These are phyloP conservation scores for Sitta carolinensis DNA, from an alignment of 2,797 vertebrate genomes.

Conservation along the genomic window DNA sequence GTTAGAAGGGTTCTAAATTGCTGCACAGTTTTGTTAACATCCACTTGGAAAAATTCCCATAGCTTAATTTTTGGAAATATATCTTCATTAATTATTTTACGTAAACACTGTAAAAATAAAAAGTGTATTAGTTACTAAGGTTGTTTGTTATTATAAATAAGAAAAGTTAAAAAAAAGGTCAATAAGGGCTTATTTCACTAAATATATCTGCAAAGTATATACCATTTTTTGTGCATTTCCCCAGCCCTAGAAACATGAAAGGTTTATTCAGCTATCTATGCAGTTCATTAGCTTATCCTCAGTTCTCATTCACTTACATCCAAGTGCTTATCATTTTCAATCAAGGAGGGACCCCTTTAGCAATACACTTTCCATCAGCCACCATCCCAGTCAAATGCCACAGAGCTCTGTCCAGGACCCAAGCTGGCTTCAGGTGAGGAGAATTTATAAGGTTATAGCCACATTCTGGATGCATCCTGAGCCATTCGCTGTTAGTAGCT, in stretches of 20 bases:
- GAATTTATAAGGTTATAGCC: conserved; percentile 94
- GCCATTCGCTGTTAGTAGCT: conserved; percentile 92
- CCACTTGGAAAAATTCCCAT: conserved; percentile 95
- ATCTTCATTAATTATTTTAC: conserved; percentile 84
- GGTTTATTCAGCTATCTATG: not conserved
- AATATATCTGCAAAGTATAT: not conserved
- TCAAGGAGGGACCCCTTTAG: conserved; percentile 81
- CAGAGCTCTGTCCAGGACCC: conserved; percentile 91
- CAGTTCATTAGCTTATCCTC: not conserved
- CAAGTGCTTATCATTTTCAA: conserved; percentile 85
- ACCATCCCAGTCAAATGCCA: conserved; percentile 87
- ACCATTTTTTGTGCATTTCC: not conserved
- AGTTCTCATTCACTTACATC: conserved; percentile 79
- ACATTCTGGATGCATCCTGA: conserved; percentile 90
- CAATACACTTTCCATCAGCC: conserved; percentile 81
- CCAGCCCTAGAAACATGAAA: not conserved
- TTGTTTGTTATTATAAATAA: not conserved
- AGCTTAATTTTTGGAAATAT: conserved; percentile 86
- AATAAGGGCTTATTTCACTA: not conserved
- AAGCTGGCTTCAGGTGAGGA: conserved; percentile 92
- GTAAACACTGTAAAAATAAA: conserved; percentile 79
- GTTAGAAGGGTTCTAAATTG: conserved; percentile 84
- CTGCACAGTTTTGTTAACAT: conserved; percentile 81
- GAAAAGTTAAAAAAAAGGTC: not conserved
- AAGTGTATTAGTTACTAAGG: not conserved